These are phyloP conservation scores for Aptenodytes forsteri DNA, from an alignment of 2,113 vertebrate species.

Conservation along the genomic window DNA sequence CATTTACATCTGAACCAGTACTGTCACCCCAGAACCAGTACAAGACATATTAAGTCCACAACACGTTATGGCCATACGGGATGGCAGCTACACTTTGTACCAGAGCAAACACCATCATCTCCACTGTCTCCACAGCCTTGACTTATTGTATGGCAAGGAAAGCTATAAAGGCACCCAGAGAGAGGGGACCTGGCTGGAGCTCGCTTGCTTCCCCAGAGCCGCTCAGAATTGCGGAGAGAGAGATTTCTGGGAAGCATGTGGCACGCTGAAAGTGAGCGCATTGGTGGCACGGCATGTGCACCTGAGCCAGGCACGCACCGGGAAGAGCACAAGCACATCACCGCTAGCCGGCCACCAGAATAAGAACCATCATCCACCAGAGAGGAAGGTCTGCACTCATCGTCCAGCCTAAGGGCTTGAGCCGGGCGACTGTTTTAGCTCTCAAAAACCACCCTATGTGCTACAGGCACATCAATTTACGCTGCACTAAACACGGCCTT, in stretches of 20 bases:
- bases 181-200: too few relatives aligned
- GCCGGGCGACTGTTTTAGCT: neutral
- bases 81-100: fast-evolving
- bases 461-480: neutral
- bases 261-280: fast-evolving
- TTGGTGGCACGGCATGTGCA: fast-evolving
- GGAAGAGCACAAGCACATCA: neutral
- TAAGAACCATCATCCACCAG: neutral
- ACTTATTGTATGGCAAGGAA: neutral
- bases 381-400: neutral
- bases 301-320: fast-evolving
- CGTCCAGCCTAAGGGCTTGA: neutral
- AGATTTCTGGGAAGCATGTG: neutral
- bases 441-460: neutral
- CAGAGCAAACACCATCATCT: neutral
- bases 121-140: neutral
- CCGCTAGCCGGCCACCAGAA: neutral
- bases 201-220: neutral
- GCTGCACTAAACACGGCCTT: neutral
- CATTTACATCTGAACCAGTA: neutral
- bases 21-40: neutral
- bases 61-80: fast-evolving
- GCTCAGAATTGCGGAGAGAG: neutral
- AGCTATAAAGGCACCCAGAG: neutral
- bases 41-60: fast-evolving